Evolutionary conservation across 2,888 invertebrate species (phyloP).

Genomic region (Chymomyza amoena): DNA sequence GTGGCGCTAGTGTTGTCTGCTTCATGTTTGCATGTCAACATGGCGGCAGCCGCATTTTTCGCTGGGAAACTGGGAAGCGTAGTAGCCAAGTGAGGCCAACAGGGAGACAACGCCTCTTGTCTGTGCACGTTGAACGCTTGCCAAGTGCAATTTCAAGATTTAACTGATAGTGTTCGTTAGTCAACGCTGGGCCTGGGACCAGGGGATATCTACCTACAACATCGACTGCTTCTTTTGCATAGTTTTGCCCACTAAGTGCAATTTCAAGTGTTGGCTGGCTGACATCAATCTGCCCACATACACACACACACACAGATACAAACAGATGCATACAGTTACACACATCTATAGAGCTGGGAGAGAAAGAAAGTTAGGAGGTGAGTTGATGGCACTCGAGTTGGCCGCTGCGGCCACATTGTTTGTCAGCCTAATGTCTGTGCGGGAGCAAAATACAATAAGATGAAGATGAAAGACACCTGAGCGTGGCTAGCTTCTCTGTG

Average conservation of each 20-base stretch:
- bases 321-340: not conserved
- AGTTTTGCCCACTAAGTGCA: slow-evolving; percentile 37
- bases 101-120: not conserved
- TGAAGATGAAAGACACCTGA: slow-evolving; percentile 62
- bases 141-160: slow-evolving; percentile 65
- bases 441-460: slow-evolving; percentile 63
- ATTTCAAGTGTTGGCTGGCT: slow-evolving; percentile 58
- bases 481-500: not conserved
- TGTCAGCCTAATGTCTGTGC: slow-evolving; percentile 68
- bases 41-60: not conserved
- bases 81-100: slow-evolving; percentile 1
- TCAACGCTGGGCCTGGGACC: slow-evolving; percentile 37
- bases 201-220: slow-evolving; percentile 10
- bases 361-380: not conserved
- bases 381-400: slow-evolving; percentile 1
- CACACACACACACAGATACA: slow-evolving; percentile 16
- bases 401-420: slow-evolving; percentile 55
- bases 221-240: slow-evolving; percentile 3
- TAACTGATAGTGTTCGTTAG: slow-evolving; percentile 58
- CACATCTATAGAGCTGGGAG: not conserved
- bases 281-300: slow-evolving; percentile 61
- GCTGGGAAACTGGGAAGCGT: slow-evolving; percentile 3
- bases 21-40: slow-evolving; percentile 45
- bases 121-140: slow-evolving; percentile 48
- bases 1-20: slow-evolving; percentile 10